Conservation (phyloP, 2,888 invertebrate species). For the Hermaeophaga mercurialis region DNA sequence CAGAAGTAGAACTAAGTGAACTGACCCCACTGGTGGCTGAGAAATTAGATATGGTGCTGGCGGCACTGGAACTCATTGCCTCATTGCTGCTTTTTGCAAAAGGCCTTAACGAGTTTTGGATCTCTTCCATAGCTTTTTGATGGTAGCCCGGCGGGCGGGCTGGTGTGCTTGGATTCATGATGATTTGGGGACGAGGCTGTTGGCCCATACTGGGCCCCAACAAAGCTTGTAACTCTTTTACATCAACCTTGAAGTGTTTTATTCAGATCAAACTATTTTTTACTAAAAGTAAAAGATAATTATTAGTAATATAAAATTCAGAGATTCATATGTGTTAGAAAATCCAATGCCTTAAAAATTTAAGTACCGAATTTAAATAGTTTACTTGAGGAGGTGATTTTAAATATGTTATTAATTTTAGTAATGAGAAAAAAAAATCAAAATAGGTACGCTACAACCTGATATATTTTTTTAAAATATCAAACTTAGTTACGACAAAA, state of each 20-base stretch:
- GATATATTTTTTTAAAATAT: too few relatives aligned
- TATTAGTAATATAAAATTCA: too few relatives aligned
- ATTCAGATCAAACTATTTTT: not conserved
- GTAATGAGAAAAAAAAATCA: too few relatives aligned
- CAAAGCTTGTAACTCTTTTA: conserved; percentile 16
- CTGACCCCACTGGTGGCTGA: conserved; percentile 67
- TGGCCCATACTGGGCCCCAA: conserved; percentile 62
- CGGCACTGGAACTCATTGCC: conserved; percentile 72
- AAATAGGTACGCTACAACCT: too few relatives aligned
- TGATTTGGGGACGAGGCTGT: conserved; percentile 60
- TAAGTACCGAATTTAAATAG: too few relatives aligned
- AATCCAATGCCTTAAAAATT: too few relatives aligned
- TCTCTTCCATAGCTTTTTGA: conserved; percentile 86
- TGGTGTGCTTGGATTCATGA: conserved; percentile 69
- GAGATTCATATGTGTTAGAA: too few relatives aligned
- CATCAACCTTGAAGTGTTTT: conserved; percentile 4
- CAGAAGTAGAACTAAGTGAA: conserved; percentile 63
- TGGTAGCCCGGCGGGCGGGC: conserved; percentile 73
- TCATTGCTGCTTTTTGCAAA: conserved; percentile 71
- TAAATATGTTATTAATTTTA: too few relatives aligned
- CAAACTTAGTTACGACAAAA: too few relatives aligned
- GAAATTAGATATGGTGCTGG: conserved; percentile 72
- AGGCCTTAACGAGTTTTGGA: conserved; percentile 80
- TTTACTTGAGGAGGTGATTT: too few relatives aligned
- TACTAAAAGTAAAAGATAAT: not conserved